Evolutionary conservation across 2,113 vertebrate genomes (phyloP).

Genomic region (Mastomys coucha): DNA sequence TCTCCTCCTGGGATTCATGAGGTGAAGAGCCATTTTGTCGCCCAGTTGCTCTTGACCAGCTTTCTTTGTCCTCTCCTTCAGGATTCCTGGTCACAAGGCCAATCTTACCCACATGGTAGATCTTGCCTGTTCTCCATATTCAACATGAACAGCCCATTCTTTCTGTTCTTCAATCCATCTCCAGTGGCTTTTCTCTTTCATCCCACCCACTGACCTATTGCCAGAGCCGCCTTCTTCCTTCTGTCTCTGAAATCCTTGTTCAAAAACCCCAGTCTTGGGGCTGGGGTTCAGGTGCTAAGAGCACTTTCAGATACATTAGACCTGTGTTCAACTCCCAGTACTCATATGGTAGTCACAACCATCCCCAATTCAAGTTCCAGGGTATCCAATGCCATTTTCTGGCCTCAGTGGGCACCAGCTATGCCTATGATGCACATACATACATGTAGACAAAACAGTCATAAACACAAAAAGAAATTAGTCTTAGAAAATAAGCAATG

Average conservation of each 20-base stretch:
- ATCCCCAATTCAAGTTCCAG: background rate
- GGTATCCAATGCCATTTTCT: background rate
- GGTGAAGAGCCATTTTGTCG: no score
- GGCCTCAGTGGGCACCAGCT: background rate
- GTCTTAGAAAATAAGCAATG: background rate
- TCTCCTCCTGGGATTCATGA: no score
- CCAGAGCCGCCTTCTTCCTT: background rate
- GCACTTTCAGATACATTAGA: background rate
- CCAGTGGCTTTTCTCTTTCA: background rate
- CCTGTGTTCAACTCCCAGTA: background rate
- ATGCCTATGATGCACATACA: background rate
- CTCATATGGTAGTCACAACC: background rate
- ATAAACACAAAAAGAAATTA: background rate
- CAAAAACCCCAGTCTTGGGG: background rate
- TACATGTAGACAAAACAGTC: background rate
- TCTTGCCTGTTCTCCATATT: accelerated
- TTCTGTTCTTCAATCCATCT: background rate
- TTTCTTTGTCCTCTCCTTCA: background rate
- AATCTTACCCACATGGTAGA: accelerated
- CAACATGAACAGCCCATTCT: background rate
- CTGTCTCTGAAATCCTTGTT: background rate
- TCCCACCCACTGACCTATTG: background rate
- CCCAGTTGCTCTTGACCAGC: background rate
- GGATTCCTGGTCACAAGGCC: background rate
- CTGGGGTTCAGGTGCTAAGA: background rate